These are phyloP conservation scores for Bradysia coprophila DNA, from an alignment of 1,140 invertebrate genomes.

Conservation along the genomic window DNA sequence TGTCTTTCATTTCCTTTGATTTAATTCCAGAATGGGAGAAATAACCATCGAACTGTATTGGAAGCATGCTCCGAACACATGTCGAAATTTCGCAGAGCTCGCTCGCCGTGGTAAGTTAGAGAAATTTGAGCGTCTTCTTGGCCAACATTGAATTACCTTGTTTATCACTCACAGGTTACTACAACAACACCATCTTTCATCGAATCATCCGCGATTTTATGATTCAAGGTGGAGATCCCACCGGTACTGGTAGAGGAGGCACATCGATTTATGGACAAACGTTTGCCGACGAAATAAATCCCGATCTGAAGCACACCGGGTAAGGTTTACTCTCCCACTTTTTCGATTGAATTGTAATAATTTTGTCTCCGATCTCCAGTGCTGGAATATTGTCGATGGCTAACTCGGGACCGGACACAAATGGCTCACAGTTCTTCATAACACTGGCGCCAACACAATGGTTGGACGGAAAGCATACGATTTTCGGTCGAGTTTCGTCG, in stretches of 20 bases:
- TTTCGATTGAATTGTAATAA: constrained; percentile 47
- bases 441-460: constrained; percentile 92
- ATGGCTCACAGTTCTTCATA: constrained; percentile 98
- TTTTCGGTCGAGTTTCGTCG: constrained; percentile 76
- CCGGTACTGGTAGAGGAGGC: constrained; percentile 82
- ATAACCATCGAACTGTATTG: constrained; percentile 88
- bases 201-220: constrained; percentile 93
- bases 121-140: not conserved
- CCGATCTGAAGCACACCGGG: constrained; percentile 89
- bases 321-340: no score
- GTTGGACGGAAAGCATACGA: constrained; percentile 93
- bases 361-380: no score
- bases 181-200: constrained; percentile 93
- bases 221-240: constrained; percentile 93
- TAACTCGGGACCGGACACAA: constrained; percentile 90
- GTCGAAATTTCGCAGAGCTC: constrained; percentile 91
- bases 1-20: not conserved
- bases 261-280: constrained; percentile 88
- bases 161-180: constrained; percentile 51
- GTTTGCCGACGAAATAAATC: constrained; percentile 92
- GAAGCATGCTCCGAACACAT: constrained; percentile 92
- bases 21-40: constrained; percentile 70
- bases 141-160: not conserved
- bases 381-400: constrained; percentile 46
- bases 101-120: constrained; percentile 48